Percentiles rank a stretch among this genome's conserved stretches.
phyloP scores from a whole-genome alignment of 1,140 invertebrate species.

The Helicoverpa zea region DNA sequence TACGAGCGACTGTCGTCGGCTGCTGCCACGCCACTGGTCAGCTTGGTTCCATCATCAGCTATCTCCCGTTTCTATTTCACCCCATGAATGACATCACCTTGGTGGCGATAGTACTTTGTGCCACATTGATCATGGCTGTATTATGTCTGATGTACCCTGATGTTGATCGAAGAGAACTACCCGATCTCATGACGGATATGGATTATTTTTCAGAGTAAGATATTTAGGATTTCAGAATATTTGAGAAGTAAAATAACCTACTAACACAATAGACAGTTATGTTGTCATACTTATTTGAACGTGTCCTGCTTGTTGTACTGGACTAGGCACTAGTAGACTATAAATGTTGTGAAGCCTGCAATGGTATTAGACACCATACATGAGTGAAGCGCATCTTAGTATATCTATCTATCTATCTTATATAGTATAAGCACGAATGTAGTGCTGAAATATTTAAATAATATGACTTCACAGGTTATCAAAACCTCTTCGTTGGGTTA shows the following conservation, averaged over 20 bases:
- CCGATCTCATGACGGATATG: conserved; percentile 79
- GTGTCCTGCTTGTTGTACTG: too few relatives aligned
- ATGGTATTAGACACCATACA: too few relatives aligned
- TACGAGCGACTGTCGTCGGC: conserved; percentile 72
- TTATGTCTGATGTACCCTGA: conserved; percentile 68
- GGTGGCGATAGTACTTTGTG: conserved; percentile 56
- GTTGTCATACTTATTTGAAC: too few relatives aligned
- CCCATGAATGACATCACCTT: conserved; percentile 55
- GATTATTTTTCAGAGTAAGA: conserved; percentile 79
- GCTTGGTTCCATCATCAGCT: conserved; percentile 71
- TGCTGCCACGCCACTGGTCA: conserved; percentile 73
- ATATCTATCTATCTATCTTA: too few relatives aligned
- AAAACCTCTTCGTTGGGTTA: conserved; percentile 78
- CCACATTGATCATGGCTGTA: conserved; percentile 58
- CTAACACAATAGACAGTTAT: too few relatives aligned
- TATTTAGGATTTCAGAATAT: conserved; percentile 10
- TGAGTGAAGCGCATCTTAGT: too few relatives aligned
- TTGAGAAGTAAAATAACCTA: neutral
- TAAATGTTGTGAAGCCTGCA: neutral
- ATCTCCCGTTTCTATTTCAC: conserved; percentile 62
- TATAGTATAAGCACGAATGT: too few relatives aligned
- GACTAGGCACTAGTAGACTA: neutral
- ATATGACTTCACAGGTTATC: conserved; percentile 64
- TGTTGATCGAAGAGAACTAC: conserved; percentile 76
- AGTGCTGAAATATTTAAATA: too few relatives aligned